A percentile compares a stretch with the other conserved stretches of the same genome.
Conservation (phyloP, 2,888 invertebrate species). For the Pollenia griseotomentosa region DNA sequence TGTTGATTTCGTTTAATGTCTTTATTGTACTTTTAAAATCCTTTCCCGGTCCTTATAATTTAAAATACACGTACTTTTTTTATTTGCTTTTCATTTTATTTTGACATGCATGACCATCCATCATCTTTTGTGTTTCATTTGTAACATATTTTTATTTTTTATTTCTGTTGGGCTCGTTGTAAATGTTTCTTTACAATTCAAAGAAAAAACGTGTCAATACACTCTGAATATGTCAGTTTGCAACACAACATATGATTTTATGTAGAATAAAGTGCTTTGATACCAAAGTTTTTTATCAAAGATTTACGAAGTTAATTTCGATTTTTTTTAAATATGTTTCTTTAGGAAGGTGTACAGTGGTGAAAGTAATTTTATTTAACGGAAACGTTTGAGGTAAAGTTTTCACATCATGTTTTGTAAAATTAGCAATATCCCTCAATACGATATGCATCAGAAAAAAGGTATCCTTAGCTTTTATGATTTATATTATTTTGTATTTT, state of each 20-base stretch:
- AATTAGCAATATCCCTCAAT: no score
- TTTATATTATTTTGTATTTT: not conserved
- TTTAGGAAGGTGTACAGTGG: no score
- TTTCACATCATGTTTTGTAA: no score
- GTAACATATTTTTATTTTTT: constrained; percentile 13
- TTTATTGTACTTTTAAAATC: not conserved
- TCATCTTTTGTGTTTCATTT: constrained; percentile 31
- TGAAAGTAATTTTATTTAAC: no score
- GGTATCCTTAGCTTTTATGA: no score
- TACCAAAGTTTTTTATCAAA: not conserved
- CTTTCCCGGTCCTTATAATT: not conserved
- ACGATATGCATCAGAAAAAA: no score
- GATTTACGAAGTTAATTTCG: no score
- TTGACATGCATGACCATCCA: constrained; percentile 1
- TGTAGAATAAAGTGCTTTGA: not conserved
- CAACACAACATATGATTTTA: constrained; percentile 8
- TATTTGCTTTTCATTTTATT: constrained; percentile 1
- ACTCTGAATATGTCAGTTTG: constrained; percentile 57
- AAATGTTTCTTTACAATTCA: constrained; percentile 31
- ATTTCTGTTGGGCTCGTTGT: constrained; percentile 23
- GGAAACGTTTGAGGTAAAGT: no score
- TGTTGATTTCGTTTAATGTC: not conserved
- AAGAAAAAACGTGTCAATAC: constrained; percentile 71
- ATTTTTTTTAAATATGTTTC: no score
- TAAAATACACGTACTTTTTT: not conserved